These are phyloP conservation scores for Machimus rusticus DNA, from an alignment of 2,888 invertebrate species.

Conservation along the genomic window DNA sequence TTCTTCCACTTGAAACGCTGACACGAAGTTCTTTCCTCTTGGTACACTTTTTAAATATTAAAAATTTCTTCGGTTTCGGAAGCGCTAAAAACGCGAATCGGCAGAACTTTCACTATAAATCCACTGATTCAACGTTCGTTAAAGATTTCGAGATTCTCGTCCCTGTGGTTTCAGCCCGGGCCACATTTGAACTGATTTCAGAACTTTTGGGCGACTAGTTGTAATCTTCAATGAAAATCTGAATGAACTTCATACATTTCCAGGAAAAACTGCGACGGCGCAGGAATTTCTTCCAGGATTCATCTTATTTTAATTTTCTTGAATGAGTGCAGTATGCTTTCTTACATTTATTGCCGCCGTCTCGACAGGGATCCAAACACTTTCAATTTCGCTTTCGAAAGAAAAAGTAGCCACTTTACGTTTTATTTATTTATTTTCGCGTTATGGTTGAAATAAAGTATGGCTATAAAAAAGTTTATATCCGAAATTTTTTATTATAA, in stretches of 20 bases:
- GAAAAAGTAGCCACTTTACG: neutral
- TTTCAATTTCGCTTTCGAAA: neutral
- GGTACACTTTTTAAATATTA: neutral
- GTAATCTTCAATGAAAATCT: neutral
- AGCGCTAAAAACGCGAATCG: neutral
- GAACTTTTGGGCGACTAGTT: neutral
- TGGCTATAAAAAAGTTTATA: neutral
- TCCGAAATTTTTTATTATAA: neutral
- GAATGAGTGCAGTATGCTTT: neutral
- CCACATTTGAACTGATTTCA: neutral
- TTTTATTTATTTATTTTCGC: neutral
- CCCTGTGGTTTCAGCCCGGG: neutral
- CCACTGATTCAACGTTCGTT: neutral
- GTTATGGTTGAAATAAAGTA: neutral
- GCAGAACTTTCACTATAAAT: neutral
- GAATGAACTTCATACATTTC: neutral
- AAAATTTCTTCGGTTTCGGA: neutral
- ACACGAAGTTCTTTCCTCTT: neutral
- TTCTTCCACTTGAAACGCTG: neutral
- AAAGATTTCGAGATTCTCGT: neutral
- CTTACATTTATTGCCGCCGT: neutral
- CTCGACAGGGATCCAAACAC: neutral
- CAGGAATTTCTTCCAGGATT: neutral
- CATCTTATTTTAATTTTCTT: neutral
- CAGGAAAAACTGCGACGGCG: neutral